phyloP scores from a whole-genome alignment of 2,113 vertebrate species.

The Thamnaconus septentrionalis region DNA sequence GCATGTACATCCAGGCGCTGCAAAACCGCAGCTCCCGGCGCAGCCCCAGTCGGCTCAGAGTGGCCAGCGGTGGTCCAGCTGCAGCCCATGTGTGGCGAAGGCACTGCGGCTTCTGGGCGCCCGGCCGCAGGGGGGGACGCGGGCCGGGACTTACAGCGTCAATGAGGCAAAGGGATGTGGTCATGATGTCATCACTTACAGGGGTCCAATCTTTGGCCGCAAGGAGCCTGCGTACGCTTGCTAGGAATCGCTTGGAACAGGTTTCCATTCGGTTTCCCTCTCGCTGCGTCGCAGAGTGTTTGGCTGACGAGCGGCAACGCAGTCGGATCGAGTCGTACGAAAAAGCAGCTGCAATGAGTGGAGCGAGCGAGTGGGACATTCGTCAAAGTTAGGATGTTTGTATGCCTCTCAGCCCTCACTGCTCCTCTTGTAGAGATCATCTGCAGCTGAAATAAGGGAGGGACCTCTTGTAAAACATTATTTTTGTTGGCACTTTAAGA shows the following conservation, averaged over 20 bases:
- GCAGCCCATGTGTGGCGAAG: constrained; percentile 76
- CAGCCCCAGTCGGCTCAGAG: constrained; percentile 56
- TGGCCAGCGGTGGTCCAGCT: constrained; percentile 77
- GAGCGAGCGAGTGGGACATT: too few species aligned
- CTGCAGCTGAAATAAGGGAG: constrained; percentile 5
- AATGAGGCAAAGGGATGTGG: constrained; percentile 75
- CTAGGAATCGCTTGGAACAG: too few species aligned
- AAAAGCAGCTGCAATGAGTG: too few species aligned
- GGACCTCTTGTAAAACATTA: constrained; percentile 11
- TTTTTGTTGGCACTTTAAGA: constrained; percentile 2
- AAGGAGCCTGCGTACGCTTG: constrained; percentile 49
- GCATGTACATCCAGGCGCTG: constrained; percentile 57
- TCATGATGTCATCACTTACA: constrained; percentile 75
- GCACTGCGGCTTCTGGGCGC: constrained; percentile 72
- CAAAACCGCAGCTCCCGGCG: constrained; percentile 59
- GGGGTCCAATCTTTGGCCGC: constrained; percentile 54
- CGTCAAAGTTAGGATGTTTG: constrained; percentile 16
- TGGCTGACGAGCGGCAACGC: too few species aligned
- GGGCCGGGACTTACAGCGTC: constrained; percentile 55
- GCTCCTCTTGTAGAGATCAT: constrained; percentile 13
- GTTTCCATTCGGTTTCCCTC: too few species aligned
- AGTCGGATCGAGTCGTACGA: too few species aligned
- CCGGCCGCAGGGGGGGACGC: constrained; percentile 64
- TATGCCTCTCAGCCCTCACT: constrained; percentile 24
- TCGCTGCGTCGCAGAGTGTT: too few species aligned